Percentiles rank a stretch among this genome's conserved stretches.
phyloP scores from a whole-genome alignment of 2,797 vertebrate genomes.

The Muraenolepis orangiensis region DNA sequence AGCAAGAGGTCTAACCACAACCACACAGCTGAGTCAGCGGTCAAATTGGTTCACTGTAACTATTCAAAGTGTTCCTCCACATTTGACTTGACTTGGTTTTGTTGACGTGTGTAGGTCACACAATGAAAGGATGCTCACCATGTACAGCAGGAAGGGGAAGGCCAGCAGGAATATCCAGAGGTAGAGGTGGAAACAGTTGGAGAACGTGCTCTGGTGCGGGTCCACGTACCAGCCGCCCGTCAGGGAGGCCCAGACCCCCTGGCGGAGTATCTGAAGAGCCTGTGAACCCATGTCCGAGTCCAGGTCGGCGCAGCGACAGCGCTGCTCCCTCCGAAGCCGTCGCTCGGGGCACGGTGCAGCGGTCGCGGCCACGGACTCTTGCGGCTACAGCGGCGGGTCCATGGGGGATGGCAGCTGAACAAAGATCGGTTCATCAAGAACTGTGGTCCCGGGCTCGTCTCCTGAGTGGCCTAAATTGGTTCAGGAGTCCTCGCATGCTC shows the following conservation, averaged over 20 bases:
- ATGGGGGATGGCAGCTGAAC: conserved; percentile 60
- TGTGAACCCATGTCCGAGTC: conserved; percentile 84
- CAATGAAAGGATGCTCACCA: conserved; percentile 73
- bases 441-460: conserved; percentile 45
- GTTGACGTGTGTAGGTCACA: background rate
- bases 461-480: conserved; percentile 52
- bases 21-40: background rate
- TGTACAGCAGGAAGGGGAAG: conserved; percentile 87
- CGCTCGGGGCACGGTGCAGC: conserved; percentile 55
- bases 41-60: background rate
- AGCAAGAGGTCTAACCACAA: background rate
- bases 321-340: conserved; percentile 54
- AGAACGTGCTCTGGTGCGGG: conserved; percentile 90
- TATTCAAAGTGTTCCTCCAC: background rate
- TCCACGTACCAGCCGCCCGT: conserved; percentile 93
- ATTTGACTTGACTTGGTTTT: background rate
- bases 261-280: conserved; percentile 87
- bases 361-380: conserved; percentile 63
- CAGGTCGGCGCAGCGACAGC: conserved; percentile 58
- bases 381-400: conserved; percentile 77
- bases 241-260: conserved; percentile 90
- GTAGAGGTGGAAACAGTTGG: conserved; percentile 91
- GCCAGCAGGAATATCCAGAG: conserved; percentile 89
- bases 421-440: conserved; percentile 63
- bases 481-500: conserved; percentile 64